phyloP scores from a whole-genome alignment of 2,888 invertebrate species.

The Stenichneumon culpator region DNA sequence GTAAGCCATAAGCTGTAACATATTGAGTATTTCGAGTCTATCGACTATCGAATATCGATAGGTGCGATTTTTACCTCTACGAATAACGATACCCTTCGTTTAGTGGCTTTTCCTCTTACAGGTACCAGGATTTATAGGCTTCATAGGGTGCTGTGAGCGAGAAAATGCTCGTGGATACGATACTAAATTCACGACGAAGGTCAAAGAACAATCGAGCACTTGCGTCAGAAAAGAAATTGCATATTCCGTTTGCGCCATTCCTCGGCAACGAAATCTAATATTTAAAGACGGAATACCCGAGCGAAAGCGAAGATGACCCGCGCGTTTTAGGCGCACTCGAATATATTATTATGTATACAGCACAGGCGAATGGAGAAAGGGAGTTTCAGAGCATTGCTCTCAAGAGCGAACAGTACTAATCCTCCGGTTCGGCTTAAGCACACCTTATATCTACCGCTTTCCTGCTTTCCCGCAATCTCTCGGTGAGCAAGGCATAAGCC shows the following conservation, averaged over 20 bases:
- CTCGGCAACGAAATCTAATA: conserved; percentile 2
- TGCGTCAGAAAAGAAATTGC: background rate
- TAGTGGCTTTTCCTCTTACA: conserved; percentile 12
- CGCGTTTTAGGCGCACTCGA: conserved; percentile 2
- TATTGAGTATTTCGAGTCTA: conserved; percentile 57
- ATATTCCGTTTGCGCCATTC: background rate
- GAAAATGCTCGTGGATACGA: conserved; percentile 55
- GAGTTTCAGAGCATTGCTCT: conserved; percentile 62
- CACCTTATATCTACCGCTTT: conserved; percentile 69
- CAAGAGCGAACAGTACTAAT: conserved; percentile 79
- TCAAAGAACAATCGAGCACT: background rate
- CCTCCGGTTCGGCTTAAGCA: conserved; percentile 80
- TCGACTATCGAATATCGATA: conserved; percentile 69
- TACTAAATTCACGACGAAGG: background rate
- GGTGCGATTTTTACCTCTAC: conserved; percentile 61
- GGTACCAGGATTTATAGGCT: conserved; percentile 45
- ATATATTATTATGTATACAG: background rate
- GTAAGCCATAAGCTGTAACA: conserved; percentile 25
- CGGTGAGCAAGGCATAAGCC: conserved; percentile 74
- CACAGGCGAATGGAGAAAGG: conserved; percentile 19
- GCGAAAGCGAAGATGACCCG: conserved; percentile 20
- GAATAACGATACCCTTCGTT: conserved; percentile 56
- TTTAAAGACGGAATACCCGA: conserved; percentile 13
- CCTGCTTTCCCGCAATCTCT: conserved; percentile 57
- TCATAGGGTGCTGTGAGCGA: conserved; percentile 21